These are phyloP conservation scores for Hydrocynus forskahlii DNA, from an alignment of 2,797 vertebrate genomes.

Conservation along the genomic window DNA sequence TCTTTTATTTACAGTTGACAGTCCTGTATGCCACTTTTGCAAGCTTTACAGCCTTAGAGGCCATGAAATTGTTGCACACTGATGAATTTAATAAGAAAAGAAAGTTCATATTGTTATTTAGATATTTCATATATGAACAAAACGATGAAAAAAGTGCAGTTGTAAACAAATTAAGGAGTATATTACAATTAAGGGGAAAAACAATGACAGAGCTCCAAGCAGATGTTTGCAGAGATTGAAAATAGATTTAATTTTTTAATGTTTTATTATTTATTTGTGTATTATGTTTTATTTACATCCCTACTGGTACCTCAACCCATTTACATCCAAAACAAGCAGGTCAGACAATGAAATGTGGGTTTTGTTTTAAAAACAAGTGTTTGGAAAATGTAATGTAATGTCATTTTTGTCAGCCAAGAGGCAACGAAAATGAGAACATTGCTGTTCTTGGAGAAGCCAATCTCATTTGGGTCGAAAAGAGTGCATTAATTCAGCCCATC, in stretches of 20 bases:
- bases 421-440: constrained; percentile 15
- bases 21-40: constrained; percentile 19
- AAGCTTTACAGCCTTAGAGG: not conserved
- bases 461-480: constrained; percentile 13
- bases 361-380: constrained; percentile 1
- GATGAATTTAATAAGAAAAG: constrained; percentile 17
- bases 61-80: not conserved
- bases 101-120: not conserved
- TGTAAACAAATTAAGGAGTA: not conserved
- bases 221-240: not conserved
- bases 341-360: not conserved
- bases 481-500: constrained; percentile 39
- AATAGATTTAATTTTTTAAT: not conserved
- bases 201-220: not conserved
- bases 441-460: constrained; percentile 12
- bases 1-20: constrained; percentile 29
- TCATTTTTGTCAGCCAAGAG: not conserved
- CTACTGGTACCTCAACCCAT: not conserved
- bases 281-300: not conserved
- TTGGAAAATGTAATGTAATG: constrained; percentile 13
- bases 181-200: not conserved
- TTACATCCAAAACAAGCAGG: not conserved
- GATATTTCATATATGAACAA: not conserved
- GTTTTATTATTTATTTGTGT: not conserved
- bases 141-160: not conserved